phyloP scores from a whole-genome alignment of 2,888 invertebrate species.

The Balanococcus diminutus region DNA sequence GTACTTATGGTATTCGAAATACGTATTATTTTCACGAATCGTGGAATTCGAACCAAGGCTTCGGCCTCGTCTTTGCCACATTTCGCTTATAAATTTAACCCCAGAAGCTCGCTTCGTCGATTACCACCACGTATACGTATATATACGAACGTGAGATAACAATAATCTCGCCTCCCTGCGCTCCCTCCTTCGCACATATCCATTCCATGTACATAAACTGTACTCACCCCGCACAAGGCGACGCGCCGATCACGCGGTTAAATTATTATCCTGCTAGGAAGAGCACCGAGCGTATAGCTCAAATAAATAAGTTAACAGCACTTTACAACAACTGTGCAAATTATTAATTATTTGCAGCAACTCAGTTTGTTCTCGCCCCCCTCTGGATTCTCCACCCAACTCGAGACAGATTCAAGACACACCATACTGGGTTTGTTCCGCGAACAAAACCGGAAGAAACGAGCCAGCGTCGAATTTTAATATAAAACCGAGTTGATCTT shows the following conservation, averaged over 20 bases:
- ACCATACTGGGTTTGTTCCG: not conserved
- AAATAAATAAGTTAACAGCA: conserved; percentile 39
- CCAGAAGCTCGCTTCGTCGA: not conserved
- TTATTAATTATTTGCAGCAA: conserved; percentile 13
- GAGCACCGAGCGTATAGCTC: not conserved
- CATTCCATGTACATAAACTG: not conserved
- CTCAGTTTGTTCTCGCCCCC: not conserved
- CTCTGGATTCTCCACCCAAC: not conserved
- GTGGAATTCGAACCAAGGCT: not conserved
- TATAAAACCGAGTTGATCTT: not conserved
- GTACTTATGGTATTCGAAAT: not conserved
- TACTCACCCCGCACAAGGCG: too few species aligned
- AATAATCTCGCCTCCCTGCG: not conserved
- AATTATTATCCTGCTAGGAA: conserved; percentile 28
- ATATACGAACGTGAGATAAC: conserved; percentile 16
- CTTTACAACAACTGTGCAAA: conserved; percentile 21
- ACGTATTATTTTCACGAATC: not conserved
- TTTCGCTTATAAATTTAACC: not conserved
- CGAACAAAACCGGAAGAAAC: not conserved
- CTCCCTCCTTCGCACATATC: not conserved
- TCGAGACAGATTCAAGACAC: not conserved
- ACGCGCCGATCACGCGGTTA: not conserved
- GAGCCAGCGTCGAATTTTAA: not conserved
- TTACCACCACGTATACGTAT: not conserved
- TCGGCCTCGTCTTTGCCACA: not conserved